Base-by-base conservation (phyloP, 2,797 vertebrate species). In the Tadarida brasiliensis region DNA sequence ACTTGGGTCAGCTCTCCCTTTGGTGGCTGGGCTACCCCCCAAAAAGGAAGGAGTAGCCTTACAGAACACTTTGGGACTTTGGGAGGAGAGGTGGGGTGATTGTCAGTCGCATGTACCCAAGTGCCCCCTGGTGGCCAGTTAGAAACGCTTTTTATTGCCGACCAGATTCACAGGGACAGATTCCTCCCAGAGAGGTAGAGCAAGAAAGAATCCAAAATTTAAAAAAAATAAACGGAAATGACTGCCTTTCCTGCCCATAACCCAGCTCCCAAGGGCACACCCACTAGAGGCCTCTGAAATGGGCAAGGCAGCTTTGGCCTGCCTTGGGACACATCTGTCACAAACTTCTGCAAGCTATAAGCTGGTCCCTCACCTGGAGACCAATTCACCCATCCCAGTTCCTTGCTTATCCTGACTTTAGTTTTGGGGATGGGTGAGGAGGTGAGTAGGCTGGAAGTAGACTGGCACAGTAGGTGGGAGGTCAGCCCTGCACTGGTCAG, bases 71-170 rank as follows among this genome's bases (percentile, higher is more conserved):
- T 10, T 70, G 22, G 24, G 30, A 7, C 9, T n/a, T n/a, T 28
- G 11, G 35, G 19, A 26, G 22, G 16, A 15, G 22, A 4, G 8
- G 11, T 3, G 1, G 2, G 19, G 17, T 16, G 9, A 12, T 19
- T 14, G 35, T 83, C 33, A 3, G 16, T 39, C 9, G 7, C 57
- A 11, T 2, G 51, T 54, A 84, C 44, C 65, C 47, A 70, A 70
- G 63, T 59, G 85, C 35, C 88, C 67, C 54, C 88, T 95, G 51
- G 65, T 89, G 95, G 82, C 83, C 49, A 71, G 11, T 39, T 56
- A 24, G 11, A 73, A 70, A 19, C 67, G 70, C 35, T 68, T 22
- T 59, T 15, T 59, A 51, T 80, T 57, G 74, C 39, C 63, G 2
- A 4, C 15, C 9, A 9, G 70, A 30, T 8, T 35, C 81, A 10